Evolutionary conservation across 2,888 invertebrate genomes (phyloP), one percentile per base, ranked within the genome.

Genomic region (Pterostichus madidus): DNA sequence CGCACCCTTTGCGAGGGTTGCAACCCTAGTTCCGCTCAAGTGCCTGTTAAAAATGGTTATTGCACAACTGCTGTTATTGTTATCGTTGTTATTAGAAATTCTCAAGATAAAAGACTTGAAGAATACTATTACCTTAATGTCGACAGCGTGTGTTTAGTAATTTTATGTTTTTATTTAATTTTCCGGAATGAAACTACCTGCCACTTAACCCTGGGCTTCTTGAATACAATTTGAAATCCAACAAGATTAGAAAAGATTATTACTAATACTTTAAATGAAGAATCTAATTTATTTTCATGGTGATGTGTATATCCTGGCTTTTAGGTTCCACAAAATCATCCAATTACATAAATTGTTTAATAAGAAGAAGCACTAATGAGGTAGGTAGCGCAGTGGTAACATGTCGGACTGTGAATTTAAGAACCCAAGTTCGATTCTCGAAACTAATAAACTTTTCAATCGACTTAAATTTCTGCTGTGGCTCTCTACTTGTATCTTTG

Each of bases 31-130:
- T 56, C 17, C 39, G 39, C 61, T 59, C 78, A 78, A 78, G 78
- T 78, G 78, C 59, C 78, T 78, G 78, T 78, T 78, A 78, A 61
- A 59, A 78, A 78, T 59, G 78, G 61, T 78, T 78, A 59, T 77
- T 77, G 56, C 59, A 77, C 44, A 59, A 77, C 56, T 53, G 77
- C 59, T 77, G 78, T 61, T 59, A 78, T 78, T 78, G 78, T 78
- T 78, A 78, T 17, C 61, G 78, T 61, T 59, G 61, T 59, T 78
- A 78, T 59, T 78, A 78, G 61, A 78, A 78, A 61, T 59, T 78
- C 56, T 17, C 6, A 13, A 13, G 77, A 78, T 78, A 61, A 78
- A 56, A 59, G 78, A 10, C 31, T 44, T 44, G n/a, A 61, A 78
- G 39, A 71, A 71, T 71, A 15, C 44, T 39, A 17, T 71, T 44